These are phyloP conservation scores for Caenorhabditis drosophilae DNA, from an alignment of 2,888 invertebrate species.

Conservation along the genomic window DNA sequence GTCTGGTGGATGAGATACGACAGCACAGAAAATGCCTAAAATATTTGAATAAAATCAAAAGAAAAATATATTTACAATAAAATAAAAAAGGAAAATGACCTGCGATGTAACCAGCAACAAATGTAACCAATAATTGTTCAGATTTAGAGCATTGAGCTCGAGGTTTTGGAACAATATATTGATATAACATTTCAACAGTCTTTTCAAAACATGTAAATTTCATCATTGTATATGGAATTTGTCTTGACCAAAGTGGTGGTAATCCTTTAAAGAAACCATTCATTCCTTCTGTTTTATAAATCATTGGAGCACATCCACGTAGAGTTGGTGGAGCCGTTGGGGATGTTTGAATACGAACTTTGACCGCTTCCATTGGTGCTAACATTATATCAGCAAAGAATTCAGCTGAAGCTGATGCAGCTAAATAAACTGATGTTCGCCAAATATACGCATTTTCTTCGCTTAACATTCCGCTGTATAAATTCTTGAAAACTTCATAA, in stretches of 20 bases:
- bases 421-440: conserved; percentile 81
- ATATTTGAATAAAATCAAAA: neutral
- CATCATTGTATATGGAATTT: conserved; percentile 99
- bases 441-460: conserved; percentile 69
- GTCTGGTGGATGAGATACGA: conserved; percentile 97
- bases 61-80: too few relatives aligned
- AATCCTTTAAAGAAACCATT: conserved; percentile 73
- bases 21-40: conserved; percentile 97
- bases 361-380: conserved; percentile 91
- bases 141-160: conserved; percentile 76
- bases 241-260: conserved; percentile 89
- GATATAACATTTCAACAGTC: conserved; percentile 88
- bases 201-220: conserved; percentile 97
- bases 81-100: too few relatives aligned
- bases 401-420: conserved; percentile 91
- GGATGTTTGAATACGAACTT: conserved; percentile 71
- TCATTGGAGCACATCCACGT: conserved; percentile 42
- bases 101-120: conserved; percentile 88
- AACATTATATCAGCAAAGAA: conserved; percentile 95
- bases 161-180: conserved; percentile 84
- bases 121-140: conserved; percentile 92
- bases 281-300: conserved; percentile 45
- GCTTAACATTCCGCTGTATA: conserved; percentile 82
- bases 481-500: conserved; percentile 88
- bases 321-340: conserved; percentile 43